phyloP scores from a whole-genome alignment of 2,113 vertebrate species.

The Orycteropus afer region DNA sequence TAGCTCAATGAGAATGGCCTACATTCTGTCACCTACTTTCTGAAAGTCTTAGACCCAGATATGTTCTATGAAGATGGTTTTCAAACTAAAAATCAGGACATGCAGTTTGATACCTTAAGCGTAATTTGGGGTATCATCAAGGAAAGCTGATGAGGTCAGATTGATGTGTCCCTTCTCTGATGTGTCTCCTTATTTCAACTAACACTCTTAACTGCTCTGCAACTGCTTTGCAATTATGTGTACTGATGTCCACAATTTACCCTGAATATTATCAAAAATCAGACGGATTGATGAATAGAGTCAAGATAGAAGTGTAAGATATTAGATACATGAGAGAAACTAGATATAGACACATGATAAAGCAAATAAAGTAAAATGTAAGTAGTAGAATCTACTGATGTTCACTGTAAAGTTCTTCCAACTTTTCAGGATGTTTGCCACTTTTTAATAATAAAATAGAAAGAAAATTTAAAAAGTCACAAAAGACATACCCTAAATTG shows the following conservation, averaged over 20 bases:
- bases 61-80: slow-evolving; percentile 14
- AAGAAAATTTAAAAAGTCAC: neutral
- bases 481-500: neutral
- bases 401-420: neutral
- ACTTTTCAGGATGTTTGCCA: neutral
- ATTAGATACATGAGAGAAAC: neutral
- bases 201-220: neutral
- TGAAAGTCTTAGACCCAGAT: slow-evolving; percentile 42
- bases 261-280: neutral
- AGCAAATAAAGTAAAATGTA: neutral
- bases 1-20: neutral
- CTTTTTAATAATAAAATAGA: neutral
- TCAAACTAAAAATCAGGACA: slow-evolving; percentile 32
- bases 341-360: neutral
- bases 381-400: neutral
- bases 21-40: neutral
- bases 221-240: neutral
- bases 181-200: neutral
- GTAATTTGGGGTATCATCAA: neutral
- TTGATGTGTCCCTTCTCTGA: neutral
- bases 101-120: neutral
- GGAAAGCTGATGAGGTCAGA: slow-evolving; percentile 5
- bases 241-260: neutral
- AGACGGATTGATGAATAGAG: neutral
- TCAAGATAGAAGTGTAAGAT: neutral